A percentile compares a stretch with the other conserved stretches of the same genome.
Evolutionary conservation across 1,140 invertebrate genomes (phyloP).

Genomic region (Musca vetustissima): DNA sequence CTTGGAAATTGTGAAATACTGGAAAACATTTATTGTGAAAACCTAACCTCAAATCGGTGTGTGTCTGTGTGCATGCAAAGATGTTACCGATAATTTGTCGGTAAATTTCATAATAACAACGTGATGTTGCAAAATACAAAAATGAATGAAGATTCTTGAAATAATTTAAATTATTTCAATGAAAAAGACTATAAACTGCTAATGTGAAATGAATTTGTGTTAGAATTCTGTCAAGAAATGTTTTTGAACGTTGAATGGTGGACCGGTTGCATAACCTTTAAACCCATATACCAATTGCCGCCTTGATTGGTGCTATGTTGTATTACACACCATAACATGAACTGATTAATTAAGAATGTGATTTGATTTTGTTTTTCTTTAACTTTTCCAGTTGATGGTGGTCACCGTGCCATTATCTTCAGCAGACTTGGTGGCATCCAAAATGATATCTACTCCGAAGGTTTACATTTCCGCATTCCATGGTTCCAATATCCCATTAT

Average conservation of each 20-base stretch:
- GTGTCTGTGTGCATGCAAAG: neutral
- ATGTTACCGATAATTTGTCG: conserved; percentile 6
- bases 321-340: neutral
- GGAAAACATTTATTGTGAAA: conserved; percentile 13
- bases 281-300: neutral
- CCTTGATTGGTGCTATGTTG: neutral
- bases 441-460: conserved; percentile 88
- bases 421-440: conserved; percentile 92
- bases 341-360: no score
- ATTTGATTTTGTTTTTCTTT: neutral
- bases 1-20: neutral
- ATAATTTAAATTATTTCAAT: no score
- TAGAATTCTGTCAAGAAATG: neutral
- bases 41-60: conserved; percentile 47
- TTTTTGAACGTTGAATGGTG: no score
- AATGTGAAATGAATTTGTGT: neutral
- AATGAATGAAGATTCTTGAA: no score
- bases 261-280: conserved; percentile 15
- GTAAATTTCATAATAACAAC: conserved; percentile 45
- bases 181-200: no score
- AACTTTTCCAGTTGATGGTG: conserved; percentile 85
- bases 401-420: conserved; percentile 98
- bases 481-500: conserved; percentile 99
- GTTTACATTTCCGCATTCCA: conserved; percentile 94
- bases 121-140: conserved; percentile 30